Evolutionary conservation across 2,113 vertebrate species (phyloP), one percentile per base, ranked within the genome.

Genomic region (Toxostoma redivivum): DNA sequence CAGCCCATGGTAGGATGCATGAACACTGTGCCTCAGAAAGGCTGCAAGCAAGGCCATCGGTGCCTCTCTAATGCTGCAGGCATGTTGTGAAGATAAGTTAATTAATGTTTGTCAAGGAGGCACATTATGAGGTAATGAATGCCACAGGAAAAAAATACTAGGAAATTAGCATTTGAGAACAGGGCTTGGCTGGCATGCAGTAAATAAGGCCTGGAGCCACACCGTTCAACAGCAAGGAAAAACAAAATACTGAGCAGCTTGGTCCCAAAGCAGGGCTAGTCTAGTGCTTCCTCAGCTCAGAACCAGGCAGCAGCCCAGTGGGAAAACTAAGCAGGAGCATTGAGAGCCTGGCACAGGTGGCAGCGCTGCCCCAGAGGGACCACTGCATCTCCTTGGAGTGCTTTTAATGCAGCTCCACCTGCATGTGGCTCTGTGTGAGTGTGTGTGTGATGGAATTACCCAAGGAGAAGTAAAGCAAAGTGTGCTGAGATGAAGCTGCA

Each of bases 211-310:
- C 42, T 71, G 56, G 19, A 58, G 65, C 60, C 50, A 48, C 31
- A 11, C 0, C 0, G 0, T 57, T 19, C 8, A 3, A 40, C 48
- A 67, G 31, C 0, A 5, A 86, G 42, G 31, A 8, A 61, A 57
- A 81, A 33, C 27, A 42, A 35, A 90, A 69, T 44, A 21, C 21
- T 33, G 50, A 73, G 22, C 24, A 44, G 24, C 31, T 60, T 61
- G 40, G 8, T 69, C 64, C 85, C 37, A 45, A 27, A 92, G 58
- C 22, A 15, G 69, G 20, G 7, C 23, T 57, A 11, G 35, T 25
- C 23, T 57, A 11, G 35, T 25, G 7, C 44, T 51, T 80, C 16
- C 37, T 33, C 28, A 23, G 64, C 11, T 72, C 64, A 3, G 1
- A 44, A 30, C 2, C 2, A 7, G 28, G 54, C 31, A 60, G 61